Evolutionary conservation across 2,888 invertebrate genomes (phyloP).

Genomic region (Pristionchus mayeri): DNA sequence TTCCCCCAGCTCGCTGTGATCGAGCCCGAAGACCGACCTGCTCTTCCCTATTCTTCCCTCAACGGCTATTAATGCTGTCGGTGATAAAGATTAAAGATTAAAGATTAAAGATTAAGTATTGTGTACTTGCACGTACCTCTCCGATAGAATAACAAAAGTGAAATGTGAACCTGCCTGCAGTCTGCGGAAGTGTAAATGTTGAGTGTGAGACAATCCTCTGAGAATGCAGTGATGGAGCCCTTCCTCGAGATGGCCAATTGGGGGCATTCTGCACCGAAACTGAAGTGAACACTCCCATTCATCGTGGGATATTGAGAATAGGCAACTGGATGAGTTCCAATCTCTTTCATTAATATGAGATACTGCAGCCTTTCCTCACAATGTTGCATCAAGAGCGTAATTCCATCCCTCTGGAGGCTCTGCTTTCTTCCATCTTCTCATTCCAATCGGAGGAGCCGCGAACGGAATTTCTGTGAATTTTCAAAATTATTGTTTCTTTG

Average conservation of each 20-base stretch:
- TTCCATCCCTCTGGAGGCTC: conserved; percentile 9
- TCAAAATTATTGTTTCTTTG: no score
- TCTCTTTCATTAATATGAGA: no score
- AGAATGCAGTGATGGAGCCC: background rate
- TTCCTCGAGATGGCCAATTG: background rate
- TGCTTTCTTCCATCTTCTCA: conserved; percentile 40
- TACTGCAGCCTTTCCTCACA: no score
- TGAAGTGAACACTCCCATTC: background rate
- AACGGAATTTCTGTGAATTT: conserved; percentile 21
- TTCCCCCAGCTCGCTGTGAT: no score
- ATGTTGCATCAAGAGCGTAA: background rate
- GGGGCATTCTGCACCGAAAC: conserved; percentile 28
- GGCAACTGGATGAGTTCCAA: no score
- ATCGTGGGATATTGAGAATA: background rate
- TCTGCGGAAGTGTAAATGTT: conserved; percentile 35
- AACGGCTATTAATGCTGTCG: no score
- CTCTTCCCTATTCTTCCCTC: no score
- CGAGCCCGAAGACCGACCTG: no score
- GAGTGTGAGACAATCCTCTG: conserved; percentile 28
- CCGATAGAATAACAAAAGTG: no score
- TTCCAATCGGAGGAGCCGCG: background rate
- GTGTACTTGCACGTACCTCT: no score
- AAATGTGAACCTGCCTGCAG: background rate
- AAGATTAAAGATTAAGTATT: no score
- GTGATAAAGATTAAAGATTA: no score